Conservation (phyloP, 1,140 invertebrate species). For the Eufriesea mexicana region DNA sequence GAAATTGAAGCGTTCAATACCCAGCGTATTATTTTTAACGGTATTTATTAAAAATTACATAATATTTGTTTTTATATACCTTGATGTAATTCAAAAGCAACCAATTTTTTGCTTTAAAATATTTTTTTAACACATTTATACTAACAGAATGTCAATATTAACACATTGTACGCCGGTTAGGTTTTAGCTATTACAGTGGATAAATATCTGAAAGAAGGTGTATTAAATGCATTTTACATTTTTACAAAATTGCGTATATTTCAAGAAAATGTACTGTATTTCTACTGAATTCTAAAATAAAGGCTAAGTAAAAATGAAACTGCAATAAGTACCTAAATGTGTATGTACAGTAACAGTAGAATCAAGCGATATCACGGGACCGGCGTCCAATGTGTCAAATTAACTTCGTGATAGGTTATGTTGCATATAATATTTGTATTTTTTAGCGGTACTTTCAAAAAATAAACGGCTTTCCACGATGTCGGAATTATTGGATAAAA, state of each 20-base stretch:
- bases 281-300: too few relatives aligned
- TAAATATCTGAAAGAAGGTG: too few relatives aligned
- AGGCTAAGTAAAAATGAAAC: too few relatives aligned
- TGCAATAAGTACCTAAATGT: too few relatives aligned
- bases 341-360: too few relatives aligned
- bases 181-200: too few relatives aligned
- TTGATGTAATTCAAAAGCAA: neutral
- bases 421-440: slow-evolving; percentile 29
- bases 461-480: slow-evolving; percentile 61
- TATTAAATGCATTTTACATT: too few relatives aligned
- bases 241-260: too few relatives aligned
- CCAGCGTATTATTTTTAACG: slow-evolving; percentile 20
- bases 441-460: slow-evolving; percentile 17
- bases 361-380: too few relatives aligned
- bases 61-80: neutral
- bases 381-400: neutral
- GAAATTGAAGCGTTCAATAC: neutral
- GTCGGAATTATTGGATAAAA: slow-evolving; percentile 78
- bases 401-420: slow-evolving; percentile 32
- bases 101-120: neutral
- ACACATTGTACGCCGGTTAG: too few relatives aligned
- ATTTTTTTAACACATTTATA: neutral
- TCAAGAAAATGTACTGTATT: too few relatives aligned
- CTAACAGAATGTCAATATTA: neutral
- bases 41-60: slow-evolving; percentile 42